Evolutionary conservation across 2,113 vertebrate species (phyloP).

Genomic region (Cisticola juncidis): DNA sequence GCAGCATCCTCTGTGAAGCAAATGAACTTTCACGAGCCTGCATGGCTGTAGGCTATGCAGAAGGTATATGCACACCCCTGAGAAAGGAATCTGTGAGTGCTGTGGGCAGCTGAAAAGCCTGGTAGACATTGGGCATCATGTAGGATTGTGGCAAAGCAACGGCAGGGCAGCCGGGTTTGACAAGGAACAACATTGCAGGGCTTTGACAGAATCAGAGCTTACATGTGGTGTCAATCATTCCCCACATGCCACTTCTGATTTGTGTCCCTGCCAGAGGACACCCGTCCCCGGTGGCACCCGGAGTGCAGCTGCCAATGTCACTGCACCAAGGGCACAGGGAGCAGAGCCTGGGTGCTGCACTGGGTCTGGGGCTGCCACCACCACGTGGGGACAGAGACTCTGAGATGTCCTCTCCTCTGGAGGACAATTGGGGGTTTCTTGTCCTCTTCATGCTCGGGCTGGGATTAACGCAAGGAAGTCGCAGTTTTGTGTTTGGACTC

Average conservation of each 20-base stretch:
- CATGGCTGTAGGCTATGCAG: constrained; percentile 19
- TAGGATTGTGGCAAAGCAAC: constrained; percentile 11
- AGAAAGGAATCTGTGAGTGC: not conserved
- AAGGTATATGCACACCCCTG: not conserved
- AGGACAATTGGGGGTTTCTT: not conserved
- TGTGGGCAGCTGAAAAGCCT: constrained; percentile 28
- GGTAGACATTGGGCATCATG: constrained; percentile 56
- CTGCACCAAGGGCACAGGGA: constrained; percentile 14
- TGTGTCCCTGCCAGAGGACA: constrained; percentile 24
- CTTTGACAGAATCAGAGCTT: constrained; percentile 71
- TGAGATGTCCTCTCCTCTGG: not conserved
- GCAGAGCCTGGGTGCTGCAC: not conserved
- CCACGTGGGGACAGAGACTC: not conserved
- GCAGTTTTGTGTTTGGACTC: no score
- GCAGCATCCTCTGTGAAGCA: not conserved
- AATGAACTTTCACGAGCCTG: not conserved
- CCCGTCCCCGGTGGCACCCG: constrained; percentile 40
- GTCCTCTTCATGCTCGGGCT: no score
- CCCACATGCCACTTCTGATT: constrained; percentile 44
- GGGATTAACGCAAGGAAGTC: no score
- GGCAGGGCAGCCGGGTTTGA: constrained; percentile 52
- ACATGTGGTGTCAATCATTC: constrained; percentile 69
- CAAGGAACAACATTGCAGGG: constrained; percentile 45
- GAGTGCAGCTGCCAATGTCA: constrained; percentile 52
- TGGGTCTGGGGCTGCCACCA: not conserved